phyloP scores from a whole-genome alignment of 2,113 vertebrate species.

The Pteruthius melanotis region DNA sequence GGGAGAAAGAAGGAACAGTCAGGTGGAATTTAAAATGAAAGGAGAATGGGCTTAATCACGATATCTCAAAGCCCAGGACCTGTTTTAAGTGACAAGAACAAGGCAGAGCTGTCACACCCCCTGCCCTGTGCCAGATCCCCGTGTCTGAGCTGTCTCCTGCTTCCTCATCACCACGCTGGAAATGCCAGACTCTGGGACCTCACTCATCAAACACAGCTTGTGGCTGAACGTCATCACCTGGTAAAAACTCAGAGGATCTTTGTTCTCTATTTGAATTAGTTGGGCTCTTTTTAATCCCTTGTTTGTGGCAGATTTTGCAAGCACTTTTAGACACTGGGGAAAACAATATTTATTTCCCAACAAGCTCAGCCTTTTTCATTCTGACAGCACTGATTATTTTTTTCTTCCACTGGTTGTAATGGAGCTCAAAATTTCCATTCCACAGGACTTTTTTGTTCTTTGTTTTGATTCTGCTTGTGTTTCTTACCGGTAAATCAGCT shows the following conservation, averaged over 20 bases:
- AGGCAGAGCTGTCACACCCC: not conserved
- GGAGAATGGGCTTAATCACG: not conserved
- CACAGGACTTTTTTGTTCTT: not conserved
- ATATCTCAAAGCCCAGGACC: not conserved
- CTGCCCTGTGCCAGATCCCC: not conserved
- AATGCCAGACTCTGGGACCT: not conserved
- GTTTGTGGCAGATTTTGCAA: not conserved
- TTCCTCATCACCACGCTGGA: not conserved
- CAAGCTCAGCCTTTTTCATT: not conserved
- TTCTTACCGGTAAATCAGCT: not conserved
- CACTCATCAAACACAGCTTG: not conserved
- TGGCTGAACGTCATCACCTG: not conserved
- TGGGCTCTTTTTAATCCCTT: not conserved
- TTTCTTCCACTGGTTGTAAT: not conserved
- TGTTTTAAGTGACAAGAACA: not conserved
- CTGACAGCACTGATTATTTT: not conserved
- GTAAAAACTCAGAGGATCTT: not conserved
- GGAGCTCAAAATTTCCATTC: not conserved
- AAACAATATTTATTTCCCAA: not conserved
- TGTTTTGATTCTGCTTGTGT: not conserved
- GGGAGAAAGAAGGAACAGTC: not conserved
- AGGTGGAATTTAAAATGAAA: not conserved
- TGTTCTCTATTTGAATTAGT: not conserved
- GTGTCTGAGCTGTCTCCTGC: not conserved
- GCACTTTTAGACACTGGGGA: not conserved